A percentile compares a stretch with the other conserved stretches of the same genome.
Conservation (phyloP, 2,113 vertebrate genomes). For the Phyllopteryx taeniolatus region DNA sequence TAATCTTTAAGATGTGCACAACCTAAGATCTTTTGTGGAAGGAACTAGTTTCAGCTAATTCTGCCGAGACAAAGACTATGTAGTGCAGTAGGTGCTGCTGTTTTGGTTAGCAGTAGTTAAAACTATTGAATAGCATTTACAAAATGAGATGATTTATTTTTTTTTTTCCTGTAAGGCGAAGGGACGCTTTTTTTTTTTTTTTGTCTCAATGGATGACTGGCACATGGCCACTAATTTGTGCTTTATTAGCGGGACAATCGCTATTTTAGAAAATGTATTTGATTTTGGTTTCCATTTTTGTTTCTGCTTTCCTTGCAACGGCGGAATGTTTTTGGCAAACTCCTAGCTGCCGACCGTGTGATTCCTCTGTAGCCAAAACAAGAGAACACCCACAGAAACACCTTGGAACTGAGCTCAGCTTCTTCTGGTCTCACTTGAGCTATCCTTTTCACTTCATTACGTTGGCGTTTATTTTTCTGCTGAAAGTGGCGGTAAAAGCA, state of each 20-base stretch:
- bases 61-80: no score
- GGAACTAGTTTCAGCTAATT: no score
- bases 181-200: background rate
- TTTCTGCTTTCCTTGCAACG: background rate
- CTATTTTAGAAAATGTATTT: no score
- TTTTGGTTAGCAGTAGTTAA: background rate
- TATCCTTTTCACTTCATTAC: background rate
- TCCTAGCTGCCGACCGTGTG: background rate
- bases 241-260: no score
- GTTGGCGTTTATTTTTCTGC: no score
- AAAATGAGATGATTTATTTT: background rate
- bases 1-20: no score
- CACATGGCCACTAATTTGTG: background rate
- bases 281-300: background rate
- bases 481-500: no score
- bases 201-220: background rate
- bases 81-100: background rate
- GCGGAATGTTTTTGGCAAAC: background rate
- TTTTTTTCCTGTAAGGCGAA: background rate
- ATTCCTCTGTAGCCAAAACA: conserved; percentile 7
- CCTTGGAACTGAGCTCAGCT: background rate
- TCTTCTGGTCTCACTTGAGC: background rate
- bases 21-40: no score
- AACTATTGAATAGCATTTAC: background rate
- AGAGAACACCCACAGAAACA: background rate